Percentiles rank a stretch among this genome's conserved stretches.
phyloP scores from a whole-genome alignment of 2,113 vertebrate genomes.

The Pungitius pungitius region DNA sequence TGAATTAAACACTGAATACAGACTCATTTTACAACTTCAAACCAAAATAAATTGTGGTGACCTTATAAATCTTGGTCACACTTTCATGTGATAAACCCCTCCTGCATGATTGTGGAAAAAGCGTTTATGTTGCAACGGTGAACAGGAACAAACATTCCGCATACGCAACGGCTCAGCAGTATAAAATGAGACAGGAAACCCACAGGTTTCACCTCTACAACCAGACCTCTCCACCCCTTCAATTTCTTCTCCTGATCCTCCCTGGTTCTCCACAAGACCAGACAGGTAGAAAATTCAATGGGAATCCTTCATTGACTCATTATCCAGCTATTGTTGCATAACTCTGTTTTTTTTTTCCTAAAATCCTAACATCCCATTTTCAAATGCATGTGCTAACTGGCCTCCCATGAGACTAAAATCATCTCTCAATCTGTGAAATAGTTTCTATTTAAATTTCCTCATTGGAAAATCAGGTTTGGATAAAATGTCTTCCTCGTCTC shows the following conservation, averaged over 20 bases:
- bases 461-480: background rate
- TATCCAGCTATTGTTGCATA: constrained; percentile 33
- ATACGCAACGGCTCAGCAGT: constrained; percentile 1
- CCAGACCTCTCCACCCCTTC: background rate
- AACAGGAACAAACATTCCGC: background rate
- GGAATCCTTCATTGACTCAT: constrained; percentile 19
- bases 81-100: too few species aligned
- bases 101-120: too few species aligned
- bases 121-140: too few species aligned
- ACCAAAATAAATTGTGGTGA: too few species aligned
- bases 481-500: background rate
- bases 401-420: constrained; percentile 4
- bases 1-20: too few species aligned
- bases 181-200: constrained; percentile 43
- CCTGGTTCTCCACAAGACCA: background rate
- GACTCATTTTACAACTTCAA: too few species aligned
- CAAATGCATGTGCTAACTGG: background rate
- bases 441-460: constrained; percentile 8
- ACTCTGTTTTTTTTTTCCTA: constrained; percentile 17
- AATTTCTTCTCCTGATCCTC: background rate
- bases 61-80: too few species aligned
- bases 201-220: constrained; percentile 25
- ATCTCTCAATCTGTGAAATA: background rate
- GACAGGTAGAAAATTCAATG: constrained; percentile 8
- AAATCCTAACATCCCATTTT: constrained; percentile 1